phyloP scores from a whole-genome alignment of 2,888 invertebrate species.

The Corythucha ciliata region DNA sequence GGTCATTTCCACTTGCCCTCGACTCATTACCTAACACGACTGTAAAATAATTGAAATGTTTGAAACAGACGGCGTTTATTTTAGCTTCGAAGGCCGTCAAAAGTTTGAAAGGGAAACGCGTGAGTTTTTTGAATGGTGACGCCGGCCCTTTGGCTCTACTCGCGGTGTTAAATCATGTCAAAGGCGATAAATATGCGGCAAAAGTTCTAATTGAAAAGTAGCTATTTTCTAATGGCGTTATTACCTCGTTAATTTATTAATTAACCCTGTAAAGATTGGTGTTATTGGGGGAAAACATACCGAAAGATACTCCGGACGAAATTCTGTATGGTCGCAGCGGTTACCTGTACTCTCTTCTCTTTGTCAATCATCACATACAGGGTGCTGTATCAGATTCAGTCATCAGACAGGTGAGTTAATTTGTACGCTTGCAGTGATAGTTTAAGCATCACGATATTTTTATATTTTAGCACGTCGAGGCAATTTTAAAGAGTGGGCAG shows the following conservation, averaged over 20 bases:
- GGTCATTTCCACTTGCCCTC: too few species aligned
- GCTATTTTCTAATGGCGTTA: not conserved
- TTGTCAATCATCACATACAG: slow-evolving; percentile 59
- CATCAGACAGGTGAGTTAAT: slow-evolving; percentile 51
- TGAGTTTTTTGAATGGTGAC: slow-evolving; percentile 61
- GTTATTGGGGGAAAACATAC: slow-evolving; percentile 45
- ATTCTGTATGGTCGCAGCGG: slow-evolving; percentile 76
- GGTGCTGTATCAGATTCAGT: too few species aligned
- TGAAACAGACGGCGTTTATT: slow-evolving; percentile 44
- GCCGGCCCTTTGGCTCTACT: slow-evolving; percentile 56
- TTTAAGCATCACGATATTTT: not conserved
- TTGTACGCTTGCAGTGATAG: too few species aligned
- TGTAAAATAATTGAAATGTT: slow-evolving; percentile 36
- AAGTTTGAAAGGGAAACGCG: slow-evolving; percentile 44
- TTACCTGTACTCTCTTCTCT: slow-evolving; percentile 67
- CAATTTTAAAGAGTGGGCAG: slow-evolving; percentile 56
- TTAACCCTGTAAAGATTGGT: too few species aligned
- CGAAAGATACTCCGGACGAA: slow-evolving; percentile 55
- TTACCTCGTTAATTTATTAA: too few species aligned
- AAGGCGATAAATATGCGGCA: slow-evolving; percentile 33
- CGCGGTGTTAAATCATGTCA: slow-evolving; percentile 51
- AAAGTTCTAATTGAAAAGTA: slow-evolving; percentile 39
- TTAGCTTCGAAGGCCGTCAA: slow-evolving; percentile 43
- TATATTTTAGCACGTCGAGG: slow-evolving; percentile 53
- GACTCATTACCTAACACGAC: slow-evolving; percentile 40